Evolutionary conservation across 1,140 invertebrate species (phyloP).

Genomic region (Augochlora pura): DNA sequence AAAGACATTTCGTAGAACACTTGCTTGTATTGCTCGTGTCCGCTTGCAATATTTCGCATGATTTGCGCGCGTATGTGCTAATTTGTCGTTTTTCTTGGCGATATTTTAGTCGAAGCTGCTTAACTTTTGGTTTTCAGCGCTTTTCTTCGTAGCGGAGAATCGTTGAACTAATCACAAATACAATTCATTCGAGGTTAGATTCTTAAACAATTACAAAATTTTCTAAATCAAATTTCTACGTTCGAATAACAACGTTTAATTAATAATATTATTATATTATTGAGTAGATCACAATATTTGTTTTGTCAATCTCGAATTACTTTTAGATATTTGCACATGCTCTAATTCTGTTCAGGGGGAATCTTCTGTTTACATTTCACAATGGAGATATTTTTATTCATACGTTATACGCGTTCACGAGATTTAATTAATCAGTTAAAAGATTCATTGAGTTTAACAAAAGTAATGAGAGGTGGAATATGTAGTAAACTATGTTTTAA

Average conservation of each 20-base stretch:
- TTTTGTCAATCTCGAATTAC: neutral
- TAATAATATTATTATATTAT: neutral
- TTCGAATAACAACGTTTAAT: neutral
- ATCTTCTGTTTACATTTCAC: neutral
- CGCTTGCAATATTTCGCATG: constrained; percentile 60
- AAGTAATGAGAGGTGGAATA: neutral
- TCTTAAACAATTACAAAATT: constrained; percentile 16
- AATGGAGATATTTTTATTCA: neutral
- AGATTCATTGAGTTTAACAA: neutral
- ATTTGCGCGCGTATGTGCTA: constrained; percentile 46
- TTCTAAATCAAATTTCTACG: neutral
- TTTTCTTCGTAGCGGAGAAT: constrained; percentile 42
- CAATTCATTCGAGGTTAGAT: constrained; percentile 27
- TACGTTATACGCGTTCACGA: constrained; percentile 31
- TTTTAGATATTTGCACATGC: neutral
- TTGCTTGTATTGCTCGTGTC: constrained; percentile 53
- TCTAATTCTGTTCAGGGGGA: neutral
- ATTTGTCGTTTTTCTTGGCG: constrained; percentile 33
- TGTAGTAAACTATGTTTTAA: constrained; percentile 21
- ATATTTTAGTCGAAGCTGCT: constrained; percentile 42
- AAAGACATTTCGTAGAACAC: constrained; percentile 30
- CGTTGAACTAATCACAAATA: constrained; percentile 49
- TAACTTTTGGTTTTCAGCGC: constrained; percentile 50
- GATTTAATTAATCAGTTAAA: constrained; percentile 3
- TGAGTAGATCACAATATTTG: neutral